Evolutionary conservation across 2,797 vertebrate genomes (phyloP), one percentile per base, ranked within the genome.

Genomic region (Leptodactylus fallax): DNA sequence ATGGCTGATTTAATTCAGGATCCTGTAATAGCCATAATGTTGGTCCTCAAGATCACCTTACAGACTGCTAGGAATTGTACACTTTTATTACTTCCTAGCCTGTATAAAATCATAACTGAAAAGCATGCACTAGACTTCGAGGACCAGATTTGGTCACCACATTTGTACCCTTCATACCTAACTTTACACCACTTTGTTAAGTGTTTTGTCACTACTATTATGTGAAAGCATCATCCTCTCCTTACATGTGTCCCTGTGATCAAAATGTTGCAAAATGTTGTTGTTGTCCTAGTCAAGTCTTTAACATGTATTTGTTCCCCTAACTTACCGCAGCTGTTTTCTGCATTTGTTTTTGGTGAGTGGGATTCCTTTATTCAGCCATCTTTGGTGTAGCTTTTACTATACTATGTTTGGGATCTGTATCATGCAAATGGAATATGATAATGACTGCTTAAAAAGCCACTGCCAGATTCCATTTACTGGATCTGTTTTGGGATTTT

Each of bases 301-400:
- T 56, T 17, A 47, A 23, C 6, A 71, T 13, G 17, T 69, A 21
- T 67, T 67, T 16, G 36, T 23, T 55, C 53, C 49, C 55, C 65
- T 82, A 81, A 78, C 61, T 71, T 23, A 36, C 36, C 4, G 36
- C 36, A 82, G 83, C 71, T 81, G 49, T 82, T 58, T 86, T 85
- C 49, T 83, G 79, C 63, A 72, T 79, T n/a, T 89, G 85, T 79
- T 13, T 79, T 78, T 83, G 85, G 85, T 86, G 74, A 87, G 10
- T 12, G 80, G 80, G 63, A 36, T 58, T 21, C 27, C 53, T 36
- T 63, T 58, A 63, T 49, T 45, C 25, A 82, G 67, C 23, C n/a
- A 25, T 25, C 23, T 58, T 72, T 72, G 79, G 36, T 79, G 80
- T 79, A 71, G 11, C 56, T 77, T 51, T 23, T 63, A 36, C 88